These are phyloP conservation scores for Platyscapa corneri DNA, from an alignment of 1,140 invertebrate species.

Conservation along the genomic window DNA sequence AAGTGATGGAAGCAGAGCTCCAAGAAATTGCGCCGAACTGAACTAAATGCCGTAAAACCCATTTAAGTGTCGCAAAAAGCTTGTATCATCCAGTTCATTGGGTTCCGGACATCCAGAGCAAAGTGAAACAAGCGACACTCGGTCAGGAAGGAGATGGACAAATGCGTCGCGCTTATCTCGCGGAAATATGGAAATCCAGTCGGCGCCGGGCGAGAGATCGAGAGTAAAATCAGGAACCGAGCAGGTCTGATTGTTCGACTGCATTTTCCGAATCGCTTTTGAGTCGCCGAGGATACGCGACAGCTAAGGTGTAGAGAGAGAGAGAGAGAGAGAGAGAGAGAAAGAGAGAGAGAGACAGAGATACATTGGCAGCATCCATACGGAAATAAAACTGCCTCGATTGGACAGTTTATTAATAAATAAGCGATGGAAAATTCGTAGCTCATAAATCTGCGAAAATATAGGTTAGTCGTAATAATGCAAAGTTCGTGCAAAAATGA, in stretches of 20 bases:
- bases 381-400: not conserved
- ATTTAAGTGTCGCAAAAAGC: not conserved
- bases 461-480: not conserved
- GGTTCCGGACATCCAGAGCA: too few relatives aligned
- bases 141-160: too few relatives aligned
- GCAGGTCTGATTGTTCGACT: conserved; percentile 59
- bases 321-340: not conserved
- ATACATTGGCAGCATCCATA: too few relatives aligned
- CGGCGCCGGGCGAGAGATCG: conserved; percentile 57
- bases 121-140: too few relatives aligned
- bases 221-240: conserved; percentile 62
- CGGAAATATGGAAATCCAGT: conserved; percentile 67
- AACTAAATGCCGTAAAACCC: too few relatives aligned
- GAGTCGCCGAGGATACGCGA: not conserved
- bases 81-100: not conserved
- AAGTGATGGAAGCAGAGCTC: not conserved
- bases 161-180: not conserved
- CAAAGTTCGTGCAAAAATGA: not conserved
- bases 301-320: not conserved
- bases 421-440: too few relatives aligned
- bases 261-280: not conserved
- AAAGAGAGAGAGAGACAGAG: too few relatives aligned
- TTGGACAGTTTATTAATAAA: not conserved
- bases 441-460: too few relatives aligned
- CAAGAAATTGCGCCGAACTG: too few relatives aligned